Conservation (phyloP, 2,888 invertebrate genomes). For the Ennomos quercinarius region DNA sequence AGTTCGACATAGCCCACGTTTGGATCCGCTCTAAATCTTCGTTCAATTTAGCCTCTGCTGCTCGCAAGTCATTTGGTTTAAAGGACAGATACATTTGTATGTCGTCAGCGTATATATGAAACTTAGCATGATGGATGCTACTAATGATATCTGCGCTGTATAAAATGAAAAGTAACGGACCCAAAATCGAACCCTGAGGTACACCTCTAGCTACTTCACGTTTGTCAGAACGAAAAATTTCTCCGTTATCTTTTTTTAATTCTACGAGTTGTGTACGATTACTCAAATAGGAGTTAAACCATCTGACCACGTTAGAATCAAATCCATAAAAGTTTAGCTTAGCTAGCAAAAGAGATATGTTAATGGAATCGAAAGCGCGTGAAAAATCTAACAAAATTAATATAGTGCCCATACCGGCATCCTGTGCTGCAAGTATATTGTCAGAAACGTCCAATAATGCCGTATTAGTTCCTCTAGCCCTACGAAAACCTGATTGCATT, state of each 20-base stretch:
- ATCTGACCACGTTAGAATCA: background rate
- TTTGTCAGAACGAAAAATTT: too few relatives aligned
- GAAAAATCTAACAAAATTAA: constrained; percentile 1
- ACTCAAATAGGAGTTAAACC: background rate
- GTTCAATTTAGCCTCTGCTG: constrained; percentile 16
- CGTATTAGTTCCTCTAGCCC: background rate
- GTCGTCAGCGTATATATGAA: constrained; percentile 33
- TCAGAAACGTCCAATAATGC: background rate
- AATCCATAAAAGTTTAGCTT: background rate
- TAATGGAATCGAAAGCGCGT: background rate
- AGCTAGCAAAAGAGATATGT: background rate
- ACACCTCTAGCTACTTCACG: too few relatives aligned
- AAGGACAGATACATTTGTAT: constrained; percentile 27
- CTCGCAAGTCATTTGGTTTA: constrained; percentile 1
- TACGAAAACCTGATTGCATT: background rate
- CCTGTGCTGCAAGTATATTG: background rate
- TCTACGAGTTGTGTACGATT: background rate
- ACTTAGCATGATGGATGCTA: constrained; percentile 17
- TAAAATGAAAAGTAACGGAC: constrained; percentile 29
- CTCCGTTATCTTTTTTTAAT: background rate
- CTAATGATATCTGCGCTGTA: constrained; percentile 28
- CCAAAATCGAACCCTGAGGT: constrained; percentile 12
- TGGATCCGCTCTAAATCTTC: constrained; percentile 15
- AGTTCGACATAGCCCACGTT: constrained; percentile 15
- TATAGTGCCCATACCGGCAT: background rate